These are phyloP conservation scores for Schizopygopsis malacanthus DNA, from an alignment of 2,797 vertebrate genomes.

Conservation along the genomic window DNA sequence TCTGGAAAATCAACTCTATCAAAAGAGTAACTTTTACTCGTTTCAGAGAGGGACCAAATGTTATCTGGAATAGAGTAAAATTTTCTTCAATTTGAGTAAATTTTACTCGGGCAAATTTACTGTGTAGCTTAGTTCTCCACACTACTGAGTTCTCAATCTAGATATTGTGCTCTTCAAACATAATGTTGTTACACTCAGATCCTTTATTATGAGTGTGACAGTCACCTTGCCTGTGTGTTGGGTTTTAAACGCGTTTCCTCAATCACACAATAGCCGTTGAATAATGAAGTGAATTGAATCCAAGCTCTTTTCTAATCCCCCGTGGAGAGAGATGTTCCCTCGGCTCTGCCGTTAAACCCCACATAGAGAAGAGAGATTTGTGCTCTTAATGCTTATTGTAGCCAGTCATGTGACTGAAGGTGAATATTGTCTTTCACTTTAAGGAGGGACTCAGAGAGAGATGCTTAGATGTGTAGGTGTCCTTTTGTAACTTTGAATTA, in stretches of 20 bases:
- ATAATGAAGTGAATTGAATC: slow-evolving; percentile 67
- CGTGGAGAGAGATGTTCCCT: slow-evolving; percentile 73
- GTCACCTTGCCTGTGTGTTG: slow-evolving; percentile 60
- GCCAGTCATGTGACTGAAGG: slow-evolving; percentile 35
- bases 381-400: slow-evolving; percentile 59
- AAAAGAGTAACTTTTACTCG: too few relatives aligned
- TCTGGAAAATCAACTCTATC: too few relatives aligned
- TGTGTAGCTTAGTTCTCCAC: not conserved
- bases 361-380: slow-evolving; percentile 60
- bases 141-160: slow-evolving; percentile 25
- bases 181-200: slow-evolving; percentile 52
- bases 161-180: slow-evolving; percentile 42
- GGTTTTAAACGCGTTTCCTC: slow-evolving; percentile 60
- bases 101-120: too few relatives aligned
- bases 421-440: slow-evolving; percentile 33
- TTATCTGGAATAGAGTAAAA: too few relatives aligned
- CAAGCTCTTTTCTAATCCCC: slow-evolving; percentile 72
- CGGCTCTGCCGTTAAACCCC: slow-evolving; percentile 70
- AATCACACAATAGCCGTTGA: slow-evolving; percentile 66
- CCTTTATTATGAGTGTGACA: slow-evolving; percentile 58
- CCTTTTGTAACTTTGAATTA: not conserved
- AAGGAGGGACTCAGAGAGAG: not conserved
- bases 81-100: too few relatives aligned
- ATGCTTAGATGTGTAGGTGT: slow-evolving; percentile 16
- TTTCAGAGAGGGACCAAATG: too few relatives aligned